Conservation (phyloP, 1,140 invertebrate species). For the Thaumetopoea pityocampa region DNA sequence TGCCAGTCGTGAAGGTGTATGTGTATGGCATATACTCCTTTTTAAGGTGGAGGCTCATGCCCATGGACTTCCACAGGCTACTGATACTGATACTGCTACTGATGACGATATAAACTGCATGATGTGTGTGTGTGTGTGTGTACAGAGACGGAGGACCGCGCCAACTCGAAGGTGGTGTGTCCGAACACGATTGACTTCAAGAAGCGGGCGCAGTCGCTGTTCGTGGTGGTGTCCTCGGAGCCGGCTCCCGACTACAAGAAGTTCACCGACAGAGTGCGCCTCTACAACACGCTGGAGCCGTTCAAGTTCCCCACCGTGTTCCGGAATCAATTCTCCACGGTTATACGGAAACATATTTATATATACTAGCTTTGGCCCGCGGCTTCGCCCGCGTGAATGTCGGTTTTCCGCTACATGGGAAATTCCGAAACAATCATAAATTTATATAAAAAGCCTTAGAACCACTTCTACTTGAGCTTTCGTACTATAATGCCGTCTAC, state of each 20-base stretch:
- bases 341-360: slow-evolving; percentile 74
- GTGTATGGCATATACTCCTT: too few species aligned
- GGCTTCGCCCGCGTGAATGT: too few species aligned
- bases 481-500: too few species aligned
- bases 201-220: slow-evolving; percentile 85
- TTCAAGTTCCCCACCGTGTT: slow-evolving; percentile 83
- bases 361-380: neutral
- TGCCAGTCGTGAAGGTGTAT: too few species aligned
- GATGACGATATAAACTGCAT: too few species aligned
- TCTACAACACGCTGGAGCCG: slow-evolving; percentile 85
- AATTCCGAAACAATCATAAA: too few species aligned
- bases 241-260: slow-evolving; percentile 84
- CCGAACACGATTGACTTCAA: slow-evolving; percentile 80
- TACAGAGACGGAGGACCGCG: slow-evolving; percentile 51
- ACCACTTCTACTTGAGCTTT: too few species aligned
- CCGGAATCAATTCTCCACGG: slow-evolving; percentile 77
- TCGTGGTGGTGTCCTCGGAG: slow-evolving; percentile 90
- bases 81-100: too few species aligned
- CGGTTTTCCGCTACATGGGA: too few species aligned
- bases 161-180: slow-evolving; percentile 75
- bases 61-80: too few species aligned
- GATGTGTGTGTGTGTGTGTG: slow-evolving; percentile 3
- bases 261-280: slow-evolving; percentile 86
- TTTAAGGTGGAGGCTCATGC: too few species aligned
- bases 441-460: too few species aligned